A percentile compares a stretch with the other conserved stretches of the same genome.
These are phyloP conservation scores for Coturnix japonica DNA, from an alignment of 2,113 vertebrate species.

Conservation along the genomic window DNA sequence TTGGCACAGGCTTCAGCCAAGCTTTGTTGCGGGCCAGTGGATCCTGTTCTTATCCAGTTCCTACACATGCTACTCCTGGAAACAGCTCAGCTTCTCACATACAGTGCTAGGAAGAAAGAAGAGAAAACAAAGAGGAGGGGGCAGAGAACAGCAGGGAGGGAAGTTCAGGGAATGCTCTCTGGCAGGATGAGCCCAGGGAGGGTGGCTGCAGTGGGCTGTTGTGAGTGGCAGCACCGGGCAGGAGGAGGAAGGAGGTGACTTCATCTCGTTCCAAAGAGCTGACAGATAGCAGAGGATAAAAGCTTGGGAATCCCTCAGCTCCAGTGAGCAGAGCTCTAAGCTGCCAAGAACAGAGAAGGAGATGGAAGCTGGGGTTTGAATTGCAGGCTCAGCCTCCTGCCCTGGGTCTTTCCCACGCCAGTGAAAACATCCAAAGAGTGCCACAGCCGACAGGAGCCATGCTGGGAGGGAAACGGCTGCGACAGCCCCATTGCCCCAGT, in stretches of 20 bases:
- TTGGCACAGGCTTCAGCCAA: not conserved
- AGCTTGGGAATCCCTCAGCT: conserved; percentile 31
- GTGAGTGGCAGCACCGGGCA: not conserved
- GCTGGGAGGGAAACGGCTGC: not conserved
- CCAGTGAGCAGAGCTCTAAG: not conserved
- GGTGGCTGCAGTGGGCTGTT: not conserved
- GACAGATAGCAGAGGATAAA: conserved; percentile 24
- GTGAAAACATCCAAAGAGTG: fast-evolving
- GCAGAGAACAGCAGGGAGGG: not conserved
- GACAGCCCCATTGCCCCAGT: not conserved
- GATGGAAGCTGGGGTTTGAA: not conserved
- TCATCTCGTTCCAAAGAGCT: conserved; percentile 23
- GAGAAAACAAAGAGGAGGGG: not conserved
- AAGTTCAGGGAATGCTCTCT: not conserved
- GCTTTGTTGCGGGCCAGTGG: not conserved
- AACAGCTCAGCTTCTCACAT: not conserved
- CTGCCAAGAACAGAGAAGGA: not conserved
- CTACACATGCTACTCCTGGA: conserved; percentile 44
- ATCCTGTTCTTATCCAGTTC: conserved; percentile 26
- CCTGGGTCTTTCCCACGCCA: conserved; percentile 7
- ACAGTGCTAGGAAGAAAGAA: not conserved
- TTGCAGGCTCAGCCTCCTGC: not conserved
- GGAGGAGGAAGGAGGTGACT: conserved; percentile 31
- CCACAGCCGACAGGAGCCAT: not conserved
- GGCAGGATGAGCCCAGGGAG: not conserved